A percentile compares a stretch with the other conserved stretches of the same genome.
Evolutionary conservation across 1,140 invertebrate species (phyloP).

Genomic region (Prorops nasuta): DNA sequence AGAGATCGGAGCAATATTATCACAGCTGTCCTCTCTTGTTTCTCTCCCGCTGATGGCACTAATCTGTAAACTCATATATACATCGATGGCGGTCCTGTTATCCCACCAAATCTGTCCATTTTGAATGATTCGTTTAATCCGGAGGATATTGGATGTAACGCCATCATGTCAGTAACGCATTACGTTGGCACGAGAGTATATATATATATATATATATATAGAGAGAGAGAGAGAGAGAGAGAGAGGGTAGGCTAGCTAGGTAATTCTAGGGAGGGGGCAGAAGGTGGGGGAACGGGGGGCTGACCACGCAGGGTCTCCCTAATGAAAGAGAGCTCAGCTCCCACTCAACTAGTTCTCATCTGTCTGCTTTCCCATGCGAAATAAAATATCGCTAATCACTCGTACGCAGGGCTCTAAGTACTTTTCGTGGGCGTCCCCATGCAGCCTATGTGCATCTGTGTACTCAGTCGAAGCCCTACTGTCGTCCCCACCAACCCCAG

Average conservation of each 20-base stretch:
- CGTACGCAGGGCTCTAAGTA: conserved; percentile 50
- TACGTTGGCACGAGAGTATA: conserved; percentile 2
- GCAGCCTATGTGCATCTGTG: conserved; percentile 33
- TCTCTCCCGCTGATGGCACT: too few relatives aligned
- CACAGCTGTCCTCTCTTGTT: too few relatives aligned
- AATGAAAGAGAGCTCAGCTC: conserved; percentile 55
- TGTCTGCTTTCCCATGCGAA: conserved; percentile 58
- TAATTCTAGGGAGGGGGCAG: conserved; percentile 1
- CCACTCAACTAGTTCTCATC: conserved; percentile 58
- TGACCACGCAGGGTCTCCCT: conserved; percentile 35
- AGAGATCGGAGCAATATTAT: too few relatives aligned
- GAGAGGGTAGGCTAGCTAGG: conserved; percentile 11
- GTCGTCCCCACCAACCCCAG: too few relatives aligned
- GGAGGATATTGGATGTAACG: conserved; percentile 37
- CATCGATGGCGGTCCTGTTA: too few relatives aligned
- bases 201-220: too few relatives aligned
- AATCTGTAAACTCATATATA: too few relatives aligned
- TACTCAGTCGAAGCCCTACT: conserved; percentile 15
- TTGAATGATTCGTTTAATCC: conserved; percentile 28
- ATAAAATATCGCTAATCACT: conserved; percentile 60
- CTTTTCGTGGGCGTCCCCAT: conserved; percentile 30
- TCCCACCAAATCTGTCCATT: conserved; percentile 31
- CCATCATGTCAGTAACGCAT: conserved; percentile 30
- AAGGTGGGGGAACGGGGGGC: conserved; percentile 7
- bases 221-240: too few relatives aligned